Conservation (phyloP, 2,888 invertebrate species). For the Eustalomyia histrio region DNA sequence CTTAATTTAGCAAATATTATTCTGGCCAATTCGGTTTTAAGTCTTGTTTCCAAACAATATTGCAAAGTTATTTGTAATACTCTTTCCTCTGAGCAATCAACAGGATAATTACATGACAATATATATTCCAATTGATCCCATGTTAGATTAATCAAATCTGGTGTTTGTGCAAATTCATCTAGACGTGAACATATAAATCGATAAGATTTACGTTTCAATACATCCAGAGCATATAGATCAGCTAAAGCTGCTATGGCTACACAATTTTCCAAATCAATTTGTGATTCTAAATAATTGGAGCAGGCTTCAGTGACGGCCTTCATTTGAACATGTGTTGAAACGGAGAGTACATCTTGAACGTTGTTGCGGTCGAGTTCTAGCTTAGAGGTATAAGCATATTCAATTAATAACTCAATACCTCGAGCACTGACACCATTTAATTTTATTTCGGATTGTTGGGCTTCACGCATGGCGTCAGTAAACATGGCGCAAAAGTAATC, state of each 20-base stretch:
- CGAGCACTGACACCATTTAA: constrained; percentile 84
- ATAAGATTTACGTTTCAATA: constrained; percentile 82
- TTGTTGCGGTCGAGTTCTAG: constrained; percentile 81
- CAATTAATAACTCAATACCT: constrained; percentile 83
- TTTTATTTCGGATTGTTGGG: constrained; percentile 83
- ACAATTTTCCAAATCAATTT: constrained; percentile 85
- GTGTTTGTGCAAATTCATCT: constrained; percentile 82
- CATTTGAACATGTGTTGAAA: constrained; percentile 85
- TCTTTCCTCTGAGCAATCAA: constrained; percentile 84
- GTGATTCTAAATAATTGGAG: constrained; percentile 83
- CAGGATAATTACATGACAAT: constrained; percentile 84
- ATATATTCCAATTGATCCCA: constrained; percentile 83
- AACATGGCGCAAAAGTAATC: constrained; percentile 89
- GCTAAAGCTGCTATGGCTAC: constrained; percentile 86
- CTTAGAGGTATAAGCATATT: constrained; percentile 86
- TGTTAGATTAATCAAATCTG: constrained; percentile 83
- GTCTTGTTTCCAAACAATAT: constrained; percentile 80
- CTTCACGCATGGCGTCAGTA: constrained; percentile 85
- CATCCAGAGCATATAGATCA: constrained; percentile 84
- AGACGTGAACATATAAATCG: constrained; percentile 84
- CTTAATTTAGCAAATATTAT: constrained; percentile 71
- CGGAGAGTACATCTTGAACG: constrained; percentile 85
- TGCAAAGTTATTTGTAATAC: constrained; percentile 82
- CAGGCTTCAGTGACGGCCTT: constrained; percentile 85
- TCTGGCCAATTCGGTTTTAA: constrained; percentile 65